A percentile compares a stretch with the other conserved stretches of the same genome.
Conservation (phyloP, 2,888 invertebrate genomes). For the Ashinkailepas kermadecensis region DNA sequence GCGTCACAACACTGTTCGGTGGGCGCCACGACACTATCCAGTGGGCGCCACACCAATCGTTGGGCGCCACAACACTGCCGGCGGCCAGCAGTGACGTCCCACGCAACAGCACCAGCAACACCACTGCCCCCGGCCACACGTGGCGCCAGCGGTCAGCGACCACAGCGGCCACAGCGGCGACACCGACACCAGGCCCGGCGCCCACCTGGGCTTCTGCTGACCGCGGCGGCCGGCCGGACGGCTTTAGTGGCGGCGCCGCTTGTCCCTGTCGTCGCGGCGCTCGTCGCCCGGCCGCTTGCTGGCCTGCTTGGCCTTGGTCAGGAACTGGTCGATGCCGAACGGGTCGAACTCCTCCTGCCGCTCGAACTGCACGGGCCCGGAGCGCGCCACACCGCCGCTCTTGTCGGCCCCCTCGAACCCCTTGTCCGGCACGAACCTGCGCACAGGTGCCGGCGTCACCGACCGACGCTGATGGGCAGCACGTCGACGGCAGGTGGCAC, state of each 20-base stretch:
- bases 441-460: background rate
- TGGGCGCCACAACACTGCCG: too few relatives aligned
- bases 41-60: too few relatives aligned
- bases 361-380: slow-evolving; percentile 94
- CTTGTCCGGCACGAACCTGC: slow-evolving; percentile 89
- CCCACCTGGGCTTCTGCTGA: too few relatives aligned
- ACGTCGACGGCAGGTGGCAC: background rate
- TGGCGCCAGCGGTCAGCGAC: too few relatives aligned
- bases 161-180: too few relatives aligned
- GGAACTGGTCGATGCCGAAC: slow-evolving; percentile 96
- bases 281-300: slow-evolving; percentile 48
- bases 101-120: too few relatives aligned
- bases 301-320: slow-evolving; percentile 89
- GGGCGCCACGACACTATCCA: too few relatives aligned
- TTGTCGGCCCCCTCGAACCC: slow-evolving; percentile 89
- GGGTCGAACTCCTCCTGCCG: slow-evolving; percentile 62
- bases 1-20: too few relatives aligned
- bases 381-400: slow-evolving; percentile 50
- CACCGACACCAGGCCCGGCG: too few relatives aligned
- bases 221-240: too few relatives aligned
- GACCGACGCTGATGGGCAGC: background rate
- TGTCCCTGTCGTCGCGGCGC: slow-evolving; percentile 34
- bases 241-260: slow-evolving; percentile 35
- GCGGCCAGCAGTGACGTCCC: too few relatives aligned
- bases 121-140: too few relatives aligned